Evolutionary conservation across 2,888 invertebrate genomes (phyloP), one percentile per base, ranked within the genome.

Genomic region (Idaea biselata): DNA sequence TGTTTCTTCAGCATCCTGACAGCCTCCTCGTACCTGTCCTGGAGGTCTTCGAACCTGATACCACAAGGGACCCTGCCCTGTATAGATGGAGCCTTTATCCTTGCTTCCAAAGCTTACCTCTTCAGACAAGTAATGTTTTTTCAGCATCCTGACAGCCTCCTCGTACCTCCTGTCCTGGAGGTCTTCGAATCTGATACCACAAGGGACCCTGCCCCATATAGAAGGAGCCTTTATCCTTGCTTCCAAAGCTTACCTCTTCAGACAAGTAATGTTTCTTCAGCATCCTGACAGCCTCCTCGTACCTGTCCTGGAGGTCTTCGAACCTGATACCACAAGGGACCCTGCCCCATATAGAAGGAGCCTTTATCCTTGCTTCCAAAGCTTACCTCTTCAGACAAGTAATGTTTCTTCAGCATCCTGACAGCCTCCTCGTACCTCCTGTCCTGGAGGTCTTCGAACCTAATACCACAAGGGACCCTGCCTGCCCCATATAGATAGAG

Each of bases 191-290:
- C 92, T 75, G 8, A 92, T 59, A 0, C 92, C 92, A 60, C 87
- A 83, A 0, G 89, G 79, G 2, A 87, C 79, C 0, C 88, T 68
- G 1, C 91, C 89, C 93, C 93, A 93, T 16, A 92, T n/a, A n/a
- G n/a, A n/a, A n/a, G n/a, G n/a, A n/a, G 93, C 92, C 63, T 87
- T 91, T 55, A 93, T 93, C 25, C 93, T 78, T n/a, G n/a, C n/a
- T n/a, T n/a, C n/a, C n/a, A n/a, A n/a, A n/a, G n/a, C n/a, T n/a
- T n/a, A n/a, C n/a, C n/a, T n/a, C n/a, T n/a, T n/a, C n/a, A n/a
- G n/a, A n/a, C n/a, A n/a, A n/a, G n/a, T n/a, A n/a, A n/a, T n/a
- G n/a, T n/a, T n/a, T n/a, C n/a, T n/a, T n/a, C n/a, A n/a, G n/a
- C n/a, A n/a, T n/a, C n/a, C n/a, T n/a, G n/a, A n/a, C n/a, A n/a